Percentiles rank a stretch among this genome's conserved stretches.
Evolutionary conservation across 2,888 invertebrate species (phyloP).

Genomic region (Deilephila elpenor): DNA sequence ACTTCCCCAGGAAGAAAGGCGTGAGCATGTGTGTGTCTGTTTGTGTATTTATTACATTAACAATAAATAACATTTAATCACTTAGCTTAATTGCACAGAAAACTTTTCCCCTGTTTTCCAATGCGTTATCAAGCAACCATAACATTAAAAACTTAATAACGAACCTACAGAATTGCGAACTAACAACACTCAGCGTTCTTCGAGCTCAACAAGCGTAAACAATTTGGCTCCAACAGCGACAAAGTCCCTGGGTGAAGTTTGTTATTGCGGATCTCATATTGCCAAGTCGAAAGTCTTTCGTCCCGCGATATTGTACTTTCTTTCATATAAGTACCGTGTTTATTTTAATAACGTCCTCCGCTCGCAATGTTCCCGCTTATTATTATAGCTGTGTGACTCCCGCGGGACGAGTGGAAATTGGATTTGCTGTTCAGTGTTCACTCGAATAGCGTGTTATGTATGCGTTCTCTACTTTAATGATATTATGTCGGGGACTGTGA

Average conservation of each 20-base stretch:
- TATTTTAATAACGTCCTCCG: conserved; percentile 14
- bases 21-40: too few relatives aligned
- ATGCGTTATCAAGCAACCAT: not conserved
- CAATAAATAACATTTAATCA: too few relatives aligned
- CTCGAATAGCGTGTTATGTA: not conserved
- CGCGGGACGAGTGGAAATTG: not conserved
- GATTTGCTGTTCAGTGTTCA: not conserved
- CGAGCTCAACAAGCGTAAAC: not conserved
- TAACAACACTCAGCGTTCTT: not conserved
- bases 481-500: too few relatives aligned
- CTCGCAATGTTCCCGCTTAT: not conserved
- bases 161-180: not conserved
- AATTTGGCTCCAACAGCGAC: not conserved
- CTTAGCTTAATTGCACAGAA: too few relatives aligned
- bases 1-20: too few relatives aligned
- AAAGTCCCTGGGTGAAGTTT: not conserved
- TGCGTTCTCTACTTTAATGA: not conserved
- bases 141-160: not conserved
- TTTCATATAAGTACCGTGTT: conserved; percentile 1
- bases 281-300: conserved; percentile 23
- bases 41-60: too few relatives aligned
- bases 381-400: not conserved
- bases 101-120: too few relatives aligned
- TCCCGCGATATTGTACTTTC: conserved; percentile 7
- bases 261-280: conserved; percentile 14